Conservation (phyloP, 2,797 vertebrate species). For the Florisuga fusca region DNA sequence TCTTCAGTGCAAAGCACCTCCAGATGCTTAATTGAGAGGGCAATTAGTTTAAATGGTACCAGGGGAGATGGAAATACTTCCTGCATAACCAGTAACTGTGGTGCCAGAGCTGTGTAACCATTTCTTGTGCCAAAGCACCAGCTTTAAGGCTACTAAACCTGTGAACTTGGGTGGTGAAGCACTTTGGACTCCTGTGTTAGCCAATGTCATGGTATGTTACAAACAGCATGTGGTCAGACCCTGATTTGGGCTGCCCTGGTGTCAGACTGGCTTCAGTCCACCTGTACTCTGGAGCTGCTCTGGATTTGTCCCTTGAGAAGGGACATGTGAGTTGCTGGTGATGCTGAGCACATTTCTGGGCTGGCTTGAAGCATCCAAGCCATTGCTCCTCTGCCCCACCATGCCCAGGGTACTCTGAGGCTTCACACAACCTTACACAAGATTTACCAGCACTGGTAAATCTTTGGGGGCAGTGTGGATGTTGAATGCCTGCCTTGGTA, state of each 20-base stretch:
- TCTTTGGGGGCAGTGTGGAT: neutral
- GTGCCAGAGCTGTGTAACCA: accelerated
- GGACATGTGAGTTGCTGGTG: neutral
- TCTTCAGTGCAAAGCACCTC: neutral
- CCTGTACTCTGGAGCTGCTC: neutral
- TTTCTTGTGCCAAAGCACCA: neutral
- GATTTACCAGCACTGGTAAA: neutral
- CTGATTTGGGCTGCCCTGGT: neutral
- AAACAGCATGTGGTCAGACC: neutral
- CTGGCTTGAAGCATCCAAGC: neutral
- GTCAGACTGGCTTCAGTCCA: neutral
- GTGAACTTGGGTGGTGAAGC: neutral
- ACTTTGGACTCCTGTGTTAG: neutral
- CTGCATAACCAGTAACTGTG: neutral
- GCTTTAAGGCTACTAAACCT: neutral
- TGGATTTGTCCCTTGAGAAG: neutral
- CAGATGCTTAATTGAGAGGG: neutral
- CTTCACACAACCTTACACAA: neutral
- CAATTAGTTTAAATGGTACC: neutral
- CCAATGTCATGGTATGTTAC: neutral
- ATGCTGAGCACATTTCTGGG: neutral
- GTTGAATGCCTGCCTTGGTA: neutral
- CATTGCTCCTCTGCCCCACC: neutral
- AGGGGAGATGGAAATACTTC: neutral
- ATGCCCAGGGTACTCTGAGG: accelerated